Conservation (phyloP, 2,888 invertebrate species). For the Tridacna crocea region DNA sequence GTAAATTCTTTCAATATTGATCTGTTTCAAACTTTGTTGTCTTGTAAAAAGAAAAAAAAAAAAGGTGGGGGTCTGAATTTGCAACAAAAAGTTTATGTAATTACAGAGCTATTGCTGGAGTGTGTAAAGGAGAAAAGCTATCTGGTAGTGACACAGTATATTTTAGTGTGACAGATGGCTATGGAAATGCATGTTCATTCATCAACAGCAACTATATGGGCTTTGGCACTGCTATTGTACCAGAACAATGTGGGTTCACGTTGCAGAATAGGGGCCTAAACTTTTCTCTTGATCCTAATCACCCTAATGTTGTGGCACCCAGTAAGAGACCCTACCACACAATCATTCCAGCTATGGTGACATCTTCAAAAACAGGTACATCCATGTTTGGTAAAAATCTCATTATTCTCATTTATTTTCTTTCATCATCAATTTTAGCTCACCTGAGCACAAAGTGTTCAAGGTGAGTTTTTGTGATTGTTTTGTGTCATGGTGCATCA, state of each 20-base stretch:
- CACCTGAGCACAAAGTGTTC: too few relatives aligned
- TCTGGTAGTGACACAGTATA: conserved; percentile 82
- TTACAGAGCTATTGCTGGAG: conserved; percentile 60
- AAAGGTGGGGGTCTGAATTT: not conserved
- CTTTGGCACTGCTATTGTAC: conserved; percentile 84
- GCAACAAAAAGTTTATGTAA: not conserved
- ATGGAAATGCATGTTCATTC: conserved; percentile 85
- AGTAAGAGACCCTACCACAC: conserved; percentile 82
- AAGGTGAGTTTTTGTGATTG: too few relatives aligned
- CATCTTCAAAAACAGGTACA: conserved; percentile 73
- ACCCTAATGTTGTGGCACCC: conserved; percentile 79
- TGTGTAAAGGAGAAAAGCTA: conserved; percentile 56
- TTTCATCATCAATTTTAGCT: too few relatives aligned
- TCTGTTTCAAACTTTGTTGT: too few relatives aligned
- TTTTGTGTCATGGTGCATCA: too few relatives aligned
- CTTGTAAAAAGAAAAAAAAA: too few relatives aligned
- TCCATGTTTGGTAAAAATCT: too few relatives aligned
- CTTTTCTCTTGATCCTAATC: conserved; percentile 77
- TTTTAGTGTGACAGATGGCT: conserved; percentile 82
- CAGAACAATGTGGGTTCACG: conserved; percentile 84
- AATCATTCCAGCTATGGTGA: conserved; percentile 83
- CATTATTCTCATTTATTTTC: too few relatives aligned
- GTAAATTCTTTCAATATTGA: too few relatives aligned
- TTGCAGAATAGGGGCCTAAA: conserved; percentile 82
- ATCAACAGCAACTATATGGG: conserved; percentile 84